Base-by-base conservation (phyloP, 2,888 invertebrate species). In the Ichneumon xanthorius region DNA sequence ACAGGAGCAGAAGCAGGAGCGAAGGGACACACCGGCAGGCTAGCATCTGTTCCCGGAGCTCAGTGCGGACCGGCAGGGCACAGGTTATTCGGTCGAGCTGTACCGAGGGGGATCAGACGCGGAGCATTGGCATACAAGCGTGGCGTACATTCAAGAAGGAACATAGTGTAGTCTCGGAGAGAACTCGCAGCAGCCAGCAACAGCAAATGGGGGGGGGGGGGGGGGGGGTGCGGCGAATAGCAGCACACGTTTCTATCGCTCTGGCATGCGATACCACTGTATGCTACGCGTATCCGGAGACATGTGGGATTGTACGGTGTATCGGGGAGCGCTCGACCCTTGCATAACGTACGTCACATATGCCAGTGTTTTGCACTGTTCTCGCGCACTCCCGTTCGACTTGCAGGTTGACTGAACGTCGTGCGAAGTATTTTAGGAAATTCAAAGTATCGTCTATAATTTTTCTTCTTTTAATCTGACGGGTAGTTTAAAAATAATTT, bases 21-120 rank as follows among this genome's bases (percentile, higher is more conserved):
- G 70, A 71, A 78, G 86, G 86, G 86, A 86, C 84, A 86, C 85
- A 70, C 82, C 78, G 88, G 88, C 89, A 89, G 88, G 84, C 87
- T 33, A 85, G 87, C 92, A 91, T 92, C 90, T 90, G 91, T 89
- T 88, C 88, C 87, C 50, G 61, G 50, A 76, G 63, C 67, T 65
- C 72, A 40, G 71, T 58, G 82, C 79, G 68, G n/a, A 58, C 61
- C 68, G 73, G 65, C 63, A 61, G 80, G 82, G 84, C 86, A 85
- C 88, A 87, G 88, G 88, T 88, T 87, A 87, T 75, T 79, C 72
- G 80, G 55, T 68, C 58, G 76, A 63, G 68, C 79, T 82, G 58
- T 80, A 68, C 37, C 68, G 65, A 33, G 78, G 71, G 80, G 68
- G 82, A 65, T 71, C 78, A 53, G 67, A 80, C 53, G 53, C 65